These are phyloP conservation scores for Bombus superbus DNA, from an alignment of 1,140 invertebrate genomes.

Conservation along the genomic window DNA sequence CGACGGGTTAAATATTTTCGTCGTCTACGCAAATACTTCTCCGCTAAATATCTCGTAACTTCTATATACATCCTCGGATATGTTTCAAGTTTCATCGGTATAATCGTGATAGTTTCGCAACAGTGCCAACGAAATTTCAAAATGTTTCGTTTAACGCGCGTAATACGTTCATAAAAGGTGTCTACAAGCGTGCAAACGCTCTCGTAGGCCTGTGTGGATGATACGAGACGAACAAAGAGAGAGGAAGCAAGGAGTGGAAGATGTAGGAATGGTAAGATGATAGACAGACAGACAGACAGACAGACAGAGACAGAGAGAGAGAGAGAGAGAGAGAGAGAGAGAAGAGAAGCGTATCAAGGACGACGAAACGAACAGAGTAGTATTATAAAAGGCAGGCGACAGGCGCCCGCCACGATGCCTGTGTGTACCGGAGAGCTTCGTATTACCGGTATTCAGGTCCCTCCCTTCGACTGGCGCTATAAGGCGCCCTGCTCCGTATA, in stretches of 20 bases:
- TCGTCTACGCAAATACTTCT: too few relatives aligned
- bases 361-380: conserved; percentile 57
- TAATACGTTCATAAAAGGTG: too few relatives aligned
- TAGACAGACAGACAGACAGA: not conserved
- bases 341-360: conserved; percentile 64
- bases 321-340: not conserved
- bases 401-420: conserved; percentile 55
- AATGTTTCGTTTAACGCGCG: too few relatives aligned
- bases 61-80: too few relatives aligned
- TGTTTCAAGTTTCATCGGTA: too few relatives aligned
- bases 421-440: conserved; percentile 30
- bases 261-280: not conserved
- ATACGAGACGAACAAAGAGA: not conserved
- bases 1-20: too few relatives aligned
- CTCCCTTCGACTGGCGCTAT: conserved; percentile 49
- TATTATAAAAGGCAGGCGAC: conserved; percentile 61
- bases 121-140: too few relatives aligned
- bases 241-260: not conserved
- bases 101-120: too few relatives aligned
- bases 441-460: conserved; percentile 24
- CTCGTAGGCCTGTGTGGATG: too few relatives aligned
- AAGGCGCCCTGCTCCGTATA: conserved; percentile 35
- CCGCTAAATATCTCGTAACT: too few relatives aligned
- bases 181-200: too few relatives aligned
- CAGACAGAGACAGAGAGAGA: not conserved